phyloP scores from a whole-genome alignment of 1,140 invertebrate species.

The Polypedilum pembai region DNA sequence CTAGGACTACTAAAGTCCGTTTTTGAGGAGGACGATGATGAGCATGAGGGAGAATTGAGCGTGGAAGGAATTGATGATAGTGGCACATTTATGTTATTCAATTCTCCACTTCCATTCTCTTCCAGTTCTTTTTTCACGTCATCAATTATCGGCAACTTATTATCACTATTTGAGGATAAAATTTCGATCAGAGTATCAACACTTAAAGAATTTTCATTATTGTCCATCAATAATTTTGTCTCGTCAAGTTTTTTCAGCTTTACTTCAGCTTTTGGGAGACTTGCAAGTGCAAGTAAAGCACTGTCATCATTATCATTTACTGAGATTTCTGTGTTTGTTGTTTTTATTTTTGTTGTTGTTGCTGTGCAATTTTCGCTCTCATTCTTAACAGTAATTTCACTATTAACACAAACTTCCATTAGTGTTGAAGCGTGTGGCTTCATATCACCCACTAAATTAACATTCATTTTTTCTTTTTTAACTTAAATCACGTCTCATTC shows the following conservation, averaged over 20 bases:
- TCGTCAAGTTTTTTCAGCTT: neutral
- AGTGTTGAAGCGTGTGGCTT: neutral
- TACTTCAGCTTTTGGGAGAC: neutral
- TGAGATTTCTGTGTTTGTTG: neutral
- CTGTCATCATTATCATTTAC: neutral
- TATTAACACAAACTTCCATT: neutral
- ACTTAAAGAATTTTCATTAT: constrained; percentile 21
- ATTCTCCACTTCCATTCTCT: neutral
- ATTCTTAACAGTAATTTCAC: neutral
- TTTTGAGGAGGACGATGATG: neutral
- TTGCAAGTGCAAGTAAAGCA: neutral
- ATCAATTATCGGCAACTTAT: neutral
- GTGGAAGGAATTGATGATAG: neutral
- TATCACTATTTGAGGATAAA: constrained; percentile 2
- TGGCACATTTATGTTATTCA: neutral
- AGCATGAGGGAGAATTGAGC: neutral
- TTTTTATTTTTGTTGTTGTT: neutral
- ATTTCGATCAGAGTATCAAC: constrained; percentile 14
- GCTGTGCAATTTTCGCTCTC: neutral
- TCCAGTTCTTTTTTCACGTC: neutral
- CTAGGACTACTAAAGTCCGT: neutral
- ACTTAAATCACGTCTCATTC: neutral
- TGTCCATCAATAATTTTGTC: constrained; percentile 9
- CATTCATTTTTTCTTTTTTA: neutral
- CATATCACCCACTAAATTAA: neutral